phyloP scores from a whole-genome alignment of 2,797 vertebrate genomes.

The Delichon dasypus region DNA sequence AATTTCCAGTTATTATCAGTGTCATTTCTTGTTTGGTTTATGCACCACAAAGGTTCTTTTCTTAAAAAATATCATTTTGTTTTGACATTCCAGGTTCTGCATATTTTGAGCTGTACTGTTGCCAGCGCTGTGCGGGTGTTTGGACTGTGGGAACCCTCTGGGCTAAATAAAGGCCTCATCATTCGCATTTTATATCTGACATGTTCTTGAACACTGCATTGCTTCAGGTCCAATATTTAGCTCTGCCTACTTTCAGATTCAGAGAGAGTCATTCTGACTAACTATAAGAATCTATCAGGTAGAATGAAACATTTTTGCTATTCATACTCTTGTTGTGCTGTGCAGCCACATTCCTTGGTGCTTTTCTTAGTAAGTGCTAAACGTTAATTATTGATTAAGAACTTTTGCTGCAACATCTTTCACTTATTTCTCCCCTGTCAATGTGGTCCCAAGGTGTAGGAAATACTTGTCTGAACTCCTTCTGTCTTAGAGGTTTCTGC shows the following conservation, averaged over 20 bases:
- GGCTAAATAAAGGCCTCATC: not conserved
- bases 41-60: not conserved
- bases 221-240: not conserved
- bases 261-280: not conserved
- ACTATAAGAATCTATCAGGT: not conserved
- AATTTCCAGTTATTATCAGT: not conserved
- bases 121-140: not conserved
- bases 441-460: not conserved
- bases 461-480: not conserved
- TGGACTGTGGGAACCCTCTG: not conserved
- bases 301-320: not conserved
- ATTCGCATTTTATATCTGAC: not conserved
- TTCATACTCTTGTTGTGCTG: not conserved
- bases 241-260: not conserved
- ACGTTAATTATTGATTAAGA: not conserved
- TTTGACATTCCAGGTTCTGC: not conserved
- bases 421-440: not conserved
- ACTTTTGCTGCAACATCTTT: not conserved
- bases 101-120: not conserved
- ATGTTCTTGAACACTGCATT: not conserved
- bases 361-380: not conserved
- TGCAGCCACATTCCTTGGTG: not conserved
- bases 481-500: not conserved
- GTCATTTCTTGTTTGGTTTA: not conserved
- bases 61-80: not conserved